Conservation (phyloP, 2,797 vertebrate genomes). For the Macropus fuliginosus region DNA sequence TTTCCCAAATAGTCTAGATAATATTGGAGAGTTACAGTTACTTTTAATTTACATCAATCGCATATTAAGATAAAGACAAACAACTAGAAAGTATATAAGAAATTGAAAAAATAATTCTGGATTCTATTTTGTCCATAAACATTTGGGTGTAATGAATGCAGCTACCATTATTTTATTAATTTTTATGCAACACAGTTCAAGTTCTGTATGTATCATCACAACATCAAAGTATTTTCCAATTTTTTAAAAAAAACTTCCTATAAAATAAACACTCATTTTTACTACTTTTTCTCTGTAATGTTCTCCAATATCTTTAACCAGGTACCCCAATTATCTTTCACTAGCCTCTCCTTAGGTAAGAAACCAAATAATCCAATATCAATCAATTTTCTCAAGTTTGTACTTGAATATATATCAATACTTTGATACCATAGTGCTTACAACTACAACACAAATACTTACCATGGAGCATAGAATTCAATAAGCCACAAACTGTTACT, state of each 20-base stretch:
- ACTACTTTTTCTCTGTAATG: not conserved
- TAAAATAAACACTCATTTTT: not conserved
- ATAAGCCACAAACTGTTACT: constrained; percentile 96
- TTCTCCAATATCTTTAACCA: not conserved
- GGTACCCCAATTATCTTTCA: not conserved
- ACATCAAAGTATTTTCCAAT: not conserved
- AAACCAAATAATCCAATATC: not conserved
- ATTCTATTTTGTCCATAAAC: not conserved
- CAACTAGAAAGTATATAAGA: not conserved
- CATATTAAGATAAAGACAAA: not conserved
- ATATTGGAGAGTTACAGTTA: not conserved
- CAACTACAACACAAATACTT: constrained; percentile 79
- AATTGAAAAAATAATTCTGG: not conserved
- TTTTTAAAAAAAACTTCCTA: not conserved
- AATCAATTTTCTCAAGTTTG: not conserved
- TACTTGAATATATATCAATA: not conserved
- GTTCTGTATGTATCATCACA: not conserved
- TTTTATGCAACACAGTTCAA: not conserved
- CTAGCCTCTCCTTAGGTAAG: not conserved
- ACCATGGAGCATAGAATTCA: constrained; percentile 99
- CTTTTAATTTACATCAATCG: not conserved
- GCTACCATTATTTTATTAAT: not conserved
- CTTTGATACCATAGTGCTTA: not conserved
- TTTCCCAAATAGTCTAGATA: no score
- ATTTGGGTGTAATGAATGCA: not conserved